Conservation (phyloP, 2,113 vertebrate species). For the Pipa parva region DNA sequence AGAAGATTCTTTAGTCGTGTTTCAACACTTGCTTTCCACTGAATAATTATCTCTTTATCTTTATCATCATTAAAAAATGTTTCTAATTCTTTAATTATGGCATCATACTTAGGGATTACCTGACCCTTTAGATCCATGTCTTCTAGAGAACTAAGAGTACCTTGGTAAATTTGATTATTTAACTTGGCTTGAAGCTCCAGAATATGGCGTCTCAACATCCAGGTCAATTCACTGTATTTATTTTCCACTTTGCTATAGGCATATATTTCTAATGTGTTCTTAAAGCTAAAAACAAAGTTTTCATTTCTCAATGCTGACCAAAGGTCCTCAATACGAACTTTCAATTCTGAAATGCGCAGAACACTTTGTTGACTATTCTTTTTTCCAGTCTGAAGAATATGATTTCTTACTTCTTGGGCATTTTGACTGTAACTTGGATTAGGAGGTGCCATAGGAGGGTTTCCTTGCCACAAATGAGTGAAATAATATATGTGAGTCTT, state of each 20-base stretch:
- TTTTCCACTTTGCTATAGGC: slow-evolving; percentile 51
- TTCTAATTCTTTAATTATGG: slow-evolving; percentile 44
- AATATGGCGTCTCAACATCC: slow-evolving; percentile 53
- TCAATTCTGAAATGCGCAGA: slow-evolving; percentile 48
- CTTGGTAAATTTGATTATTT: slow-evolving; percentile 47
- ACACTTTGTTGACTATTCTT: background rate
- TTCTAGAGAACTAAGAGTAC: slow-evolving; percentile 9
- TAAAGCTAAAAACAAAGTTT: slow-evolving; percentile 63
- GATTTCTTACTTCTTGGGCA: slow-evolving; percentile 52
- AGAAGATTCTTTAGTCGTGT: slow-evolving; percentile 42
- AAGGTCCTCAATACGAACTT: slow-evolving; percentile 45
- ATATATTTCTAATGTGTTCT: slow-evolving; percentile 56
- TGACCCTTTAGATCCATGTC: background rate
- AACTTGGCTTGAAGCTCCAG: slow-evolving; percentile 51
- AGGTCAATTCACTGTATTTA: slow-evolving; percentile 46
- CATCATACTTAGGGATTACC: slow-evolving; percentile 20
- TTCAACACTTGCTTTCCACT: slow-evolving; percentile 49
- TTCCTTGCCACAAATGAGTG: slow-evolving; percentile 58
- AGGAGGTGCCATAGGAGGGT: slow-evolving; percentile 59
- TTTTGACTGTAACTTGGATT: slow-evolving; percentile 60
- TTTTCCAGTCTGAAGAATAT: slow-evolving; percentile 46
- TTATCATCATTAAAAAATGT: slow-evolving; percentile 51
- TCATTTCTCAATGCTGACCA: slow-evolving; percentile 56
- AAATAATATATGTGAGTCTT: slow-evolving; percentile 59
- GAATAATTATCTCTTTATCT: slow-evolving; percentile 49